A percentile compares a stretch with the other conserved stretches of the same genome.
These are phyloP conservation scores for Agrilus planipennis DNA, from an alignment of 1,140 invertebrate species.

Conservation along the genomic window DNA sequence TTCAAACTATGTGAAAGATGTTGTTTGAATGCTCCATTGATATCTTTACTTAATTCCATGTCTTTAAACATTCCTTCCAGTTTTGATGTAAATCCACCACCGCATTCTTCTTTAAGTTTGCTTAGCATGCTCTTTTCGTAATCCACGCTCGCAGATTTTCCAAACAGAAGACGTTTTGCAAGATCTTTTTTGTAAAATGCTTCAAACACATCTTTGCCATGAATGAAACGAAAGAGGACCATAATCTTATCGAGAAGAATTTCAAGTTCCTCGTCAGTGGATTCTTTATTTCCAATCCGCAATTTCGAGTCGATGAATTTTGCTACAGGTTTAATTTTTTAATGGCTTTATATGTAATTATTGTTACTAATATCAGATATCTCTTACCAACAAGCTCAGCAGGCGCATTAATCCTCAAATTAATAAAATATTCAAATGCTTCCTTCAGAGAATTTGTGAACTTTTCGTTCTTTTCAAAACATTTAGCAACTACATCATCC, in stretches of 20 bases:
- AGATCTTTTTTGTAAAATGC: conserved; percentile 98
- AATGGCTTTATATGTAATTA: too few species aligned
- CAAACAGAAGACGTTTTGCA: conserved; percentile 87
- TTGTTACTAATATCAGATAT: too few species aligned
- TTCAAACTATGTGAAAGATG: conserved; percentile 38
- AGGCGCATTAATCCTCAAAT: conserved; percentile 91
- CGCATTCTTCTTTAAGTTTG: conserved; percentile 96
- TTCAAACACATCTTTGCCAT: conserved; percentile 98
- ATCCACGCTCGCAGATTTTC: conserved; percentile 96
- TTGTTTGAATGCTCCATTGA: conserved; percentile 87
- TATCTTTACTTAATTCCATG: conserved; percentile 93
- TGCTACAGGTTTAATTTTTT: too few species aligned
- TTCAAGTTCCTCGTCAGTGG: conserved; percentile 94
- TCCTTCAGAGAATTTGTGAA: conserved; percentile 89
- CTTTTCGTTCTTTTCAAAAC: conserved; percentile 86
- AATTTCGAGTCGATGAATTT: conserved; percentile 43
- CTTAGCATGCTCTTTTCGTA: conserved; percentile 97
- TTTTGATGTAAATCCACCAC: conserved; percentile 91
- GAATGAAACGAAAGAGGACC: conserved; percentile 96
- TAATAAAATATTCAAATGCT: conserved; percentile 94
- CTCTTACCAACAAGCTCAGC: conserved; percentile 95
- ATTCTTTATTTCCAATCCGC: conserved; percentile 90
- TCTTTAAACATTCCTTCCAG: conserved; percentile 99
- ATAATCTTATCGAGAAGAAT: conserved; percentile 93
- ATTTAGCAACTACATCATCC: conserved; percentile 79